Evolutionary conservation across 1,140 invertebrate species (phyloP), one percentile per base, ranked within the genome.

Genomic region (Pseudachorutes palmiensis): DNA sequence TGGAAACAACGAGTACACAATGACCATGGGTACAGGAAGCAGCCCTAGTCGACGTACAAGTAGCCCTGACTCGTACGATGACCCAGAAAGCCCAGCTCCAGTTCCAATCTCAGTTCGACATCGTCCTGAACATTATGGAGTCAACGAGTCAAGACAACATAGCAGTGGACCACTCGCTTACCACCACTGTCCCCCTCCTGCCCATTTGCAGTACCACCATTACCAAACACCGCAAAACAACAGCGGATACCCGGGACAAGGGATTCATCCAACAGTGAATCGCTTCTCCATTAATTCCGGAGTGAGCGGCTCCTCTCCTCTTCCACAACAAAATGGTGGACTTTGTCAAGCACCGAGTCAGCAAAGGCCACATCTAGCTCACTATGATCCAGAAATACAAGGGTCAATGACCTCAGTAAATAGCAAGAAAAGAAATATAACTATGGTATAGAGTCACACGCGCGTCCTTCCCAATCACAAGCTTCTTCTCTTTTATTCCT

Each of bases 401-500:
- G 72, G 72, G 16, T 71, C 69, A 2, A 64, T 71, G 67, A 73
- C 61, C 60, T 73, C 72, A 12, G 69, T 73, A 19, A 71, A 71
- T 63, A 71, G 69, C 51, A 73, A 73, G 61, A 73, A 73, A 51
- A 59, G 72, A 58, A 73, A 73, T 66, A 73, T 73, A 65, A 73
- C 72, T 16, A 73, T 73, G 72, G 72, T 73, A 16, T 72, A 72
- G 32, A 45, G n/a, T n/a, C n/a, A n/a, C n/a, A n/a, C n/a, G n/a
- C n/a, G n/a, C n/a, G n/a, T n/a, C n/a, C n/a, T n/a, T n/a, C n/a
- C n/a, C n/a, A n/a, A n/a, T n/a, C n/a, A n/a, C n/a, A n/a, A n/a
- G n/a, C n/a, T n/a, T n/a, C n/a, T n/a, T n/a, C n/a, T n/a, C n/a
- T n/a, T n/a, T n/a, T n/a, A n/a, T n/a, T n/a, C n/a, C n/a, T n/a